Conservation (phyloP, 2,888 invertebrate genomes). For the Amiota mariae region DNA sequence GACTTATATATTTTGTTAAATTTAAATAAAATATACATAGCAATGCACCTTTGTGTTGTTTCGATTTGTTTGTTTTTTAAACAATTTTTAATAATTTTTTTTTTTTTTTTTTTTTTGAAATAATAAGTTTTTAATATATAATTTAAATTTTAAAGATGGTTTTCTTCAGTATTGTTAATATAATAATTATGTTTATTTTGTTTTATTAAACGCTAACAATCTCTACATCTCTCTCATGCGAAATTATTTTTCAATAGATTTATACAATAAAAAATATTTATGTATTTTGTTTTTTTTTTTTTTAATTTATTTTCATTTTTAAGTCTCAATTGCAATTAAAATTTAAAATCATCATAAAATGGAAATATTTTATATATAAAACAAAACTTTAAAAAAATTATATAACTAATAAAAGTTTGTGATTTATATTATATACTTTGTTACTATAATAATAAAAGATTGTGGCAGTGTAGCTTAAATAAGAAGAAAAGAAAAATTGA, state of each 20-base stretch:
- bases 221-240: slow-evolving; percentile 63
- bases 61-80: slow-evolving; percentile 6
- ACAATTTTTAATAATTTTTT: slow-evolving; percentile 14
- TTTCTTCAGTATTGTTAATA: slow-evolving; percentile 37
- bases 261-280: too few species aligned
- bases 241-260: slow-evolving; percentile 4
- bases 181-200: slow-evolving; percentile 36
- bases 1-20: slow-evolving; percentile 31
- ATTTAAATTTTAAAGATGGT: background rate
- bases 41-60: slow-evolving; percentile 18
- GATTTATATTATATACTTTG: too few species aligned
- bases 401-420: background rate
- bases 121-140: background rate
- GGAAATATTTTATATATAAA: background rate
- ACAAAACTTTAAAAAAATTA: background rate
- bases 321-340: background rate
- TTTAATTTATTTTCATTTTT: background rate
- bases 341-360: background rate
- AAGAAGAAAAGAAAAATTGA: background rate
- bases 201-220: slow-evolving; percentile 59
- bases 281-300: background rate
- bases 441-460: too few species aligned
- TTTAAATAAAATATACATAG: slow-evolving; percentile 47
- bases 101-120: background rate
- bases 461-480: slow-evolving; percentile 57